These are phyloP conservation scores for Empis livida DNA, from an alignment of 2,888 invertebrate species.

Conservation along the genomic window DNA sequence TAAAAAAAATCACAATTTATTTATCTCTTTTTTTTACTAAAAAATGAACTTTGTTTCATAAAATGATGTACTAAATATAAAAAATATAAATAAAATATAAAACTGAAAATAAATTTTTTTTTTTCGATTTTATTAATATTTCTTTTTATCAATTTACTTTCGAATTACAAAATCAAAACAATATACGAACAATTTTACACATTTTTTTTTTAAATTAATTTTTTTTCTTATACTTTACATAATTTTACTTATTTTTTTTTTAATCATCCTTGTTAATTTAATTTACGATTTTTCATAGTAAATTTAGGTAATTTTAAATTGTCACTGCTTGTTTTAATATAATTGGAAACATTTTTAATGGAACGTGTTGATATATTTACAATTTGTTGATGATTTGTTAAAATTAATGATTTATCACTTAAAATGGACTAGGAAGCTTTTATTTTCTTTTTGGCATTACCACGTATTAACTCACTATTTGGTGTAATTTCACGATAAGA, in stretches of 20 bases:
- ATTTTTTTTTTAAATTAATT: too few species aligned
- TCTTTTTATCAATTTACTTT: too few species aligned
- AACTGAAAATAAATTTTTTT: too few species aligned
- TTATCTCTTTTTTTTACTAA: too few species aligned
- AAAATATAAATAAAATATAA: too few species aligned
- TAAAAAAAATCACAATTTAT: too few species aligned
- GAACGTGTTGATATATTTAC: conserved; percentile 21
- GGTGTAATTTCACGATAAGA: conserved; percentile 31
- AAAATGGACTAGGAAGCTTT: conserved; percentile 34
- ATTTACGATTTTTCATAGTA: neutral
- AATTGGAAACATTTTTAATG: conserved; percentile 25
- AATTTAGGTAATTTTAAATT: conserved; percentile 11
- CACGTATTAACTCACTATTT: conserved; percentile 24
- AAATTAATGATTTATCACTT: conserved; percentile 18
- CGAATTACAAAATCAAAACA: too few species aligned
- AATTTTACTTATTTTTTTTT: neutral
- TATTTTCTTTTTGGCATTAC: conserved; percentile 30
- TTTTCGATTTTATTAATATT: too few species aligned
- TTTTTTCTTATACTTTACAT: too few species aligned
- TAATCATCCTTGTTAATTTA: neutral
- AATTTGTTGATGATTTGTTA: conserved; percentile 19
- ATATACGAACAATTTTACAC: too few species aligned
- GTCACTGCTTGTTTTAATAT: conserved; percentile 27
- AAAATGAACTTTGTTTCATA: too few species aligned
- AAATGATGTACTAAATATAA: too few species aligned